These are phyloP conservation scores for Ephydatia muelleri DNA, from an alignment of 37 sponge, comb jelly and placozoan genomes.

Conservation along the genomic window DNA sequence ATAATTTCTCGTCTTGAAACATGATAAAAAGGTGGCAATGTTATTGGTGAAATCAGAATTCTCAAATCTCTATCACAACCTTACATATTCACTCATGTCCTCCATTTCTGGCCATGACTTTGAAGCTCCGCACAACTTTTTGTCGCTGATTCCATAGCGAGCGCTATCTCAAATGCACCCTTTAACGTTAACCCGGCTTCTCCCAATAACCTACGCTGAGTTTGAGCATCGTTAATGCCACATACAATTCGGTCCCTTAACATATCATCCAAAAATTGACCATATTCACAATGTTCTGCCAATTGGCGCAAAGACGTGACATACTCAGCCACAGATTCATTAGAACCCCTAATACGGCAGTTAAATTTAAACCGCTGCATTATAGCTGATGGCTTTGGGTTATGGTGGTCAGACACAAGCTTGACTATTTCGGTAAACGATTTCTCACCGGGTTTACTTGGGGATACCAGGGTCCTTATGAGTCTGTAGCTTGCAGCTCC, in stretches of 20 bases:
- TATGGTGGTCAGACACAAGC: slow-evolving; percentile 25
- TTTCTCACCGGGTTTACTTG: slow-evolving; percentile 33
- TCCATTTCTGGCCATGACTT: too few species aligned
- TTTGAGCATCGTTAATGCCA: slow-evolving; percentile 22
- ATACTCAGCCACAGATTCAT: slow-evolving; percentile 34
- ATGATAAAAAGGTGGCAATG: too few species aligned
- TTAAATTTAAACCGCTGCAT: slow-evolving; percentile 42
- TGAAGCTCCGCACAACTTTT: not conserved
- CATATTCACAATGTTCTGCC: slow-evolving; percentile 31
- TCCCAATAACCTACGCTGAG: slow-evolving; percentile 21
- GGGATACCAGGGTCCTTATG: slow-evolving; percentile 20
- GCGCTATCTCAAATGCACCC: slow-evolving; percentile 18
- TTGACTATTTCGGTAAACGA: slow-evolving; percentile 31
- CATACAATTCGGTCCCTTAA: slow-evolving; percentile 47
- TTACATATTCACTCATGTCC: too few species aligned
- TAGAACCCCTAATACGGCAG: slow-evolving; percentile 17
- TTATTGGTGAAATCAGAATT: too few species aligned
- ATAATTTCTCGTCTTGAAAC: too few species aligned
- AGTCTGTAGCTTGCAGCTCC: slow-evolving; percentile 13
- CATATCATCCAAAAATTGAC: slow-evolving; percentile 23
- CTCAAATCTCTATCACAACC: too few species aligned
- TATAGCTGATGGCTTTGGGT: slow-evolving; percentile 28
- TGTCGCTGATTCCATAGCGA: slow-evolving; percentile 35
- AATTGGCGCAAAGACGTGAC: slow-evolving; percentile 24
- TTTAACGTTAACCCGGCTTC: slow-evolving; percentile 12